Evolutionary conservation across 2,888 invertebrate genomes (phyloP), one percentile per base, ranked within the genome.

Genomic region (Agonum fuliginosum): DNA sequence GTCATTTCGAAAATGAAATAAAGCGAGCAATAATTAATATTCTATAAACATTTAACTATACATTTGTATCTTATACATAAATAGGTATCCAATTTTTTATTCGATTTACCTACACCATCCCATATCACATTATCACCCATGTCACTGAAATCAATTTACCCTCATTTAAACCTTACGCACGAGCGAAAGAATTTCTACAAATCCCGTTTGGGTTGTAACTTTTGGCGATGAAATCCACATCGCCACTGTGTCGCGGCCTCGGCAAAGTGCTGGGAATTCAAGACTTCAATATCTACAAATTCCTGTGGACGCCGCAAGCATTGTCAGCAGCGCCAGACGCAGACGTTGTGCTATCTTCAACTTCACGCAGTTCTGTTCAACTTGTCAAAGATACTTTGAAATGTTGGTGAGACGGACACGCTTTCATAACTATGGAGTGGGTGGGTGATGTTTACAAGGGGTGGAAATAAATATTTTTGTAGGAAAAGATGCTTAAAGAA

Each of bases 201-300:
- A 46, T 46, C 46, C 46, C 17, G 8, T 12, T 41, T 6, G 41
- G 46, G 2, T 46, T 46, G 46, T 46, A 46, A 46, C 17, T 46
- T 46, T 46, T 6, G 46, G 12, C 8, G 46, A 17, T 46, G 46
- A 46, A 46, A 46, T 46, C 17, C 17, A n/a, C n/a, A n/a, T n/a
- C n/a, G 12, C 17, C 3, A 46, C 46, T 17, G 17, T 46, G 46
- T 46, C 46, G 17, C 12, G 30, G 4, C n/a, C 10, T 12, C n/a
- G 12, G 6, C 17, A 46, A 46, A 46, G 46, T 46, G n/a, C n/a
- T n/a, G 46, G 17, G 17, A 46, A 46, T 46, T 46, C 46, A 46
- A 46, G 17, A 46, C 12, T 46, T 46, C 46, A 46, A 46, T 46
- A 17, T 17, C 17, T 12, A 12, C 5, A 17, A 3, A 46, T 46